A percentile compares a stretch with the other conserved stretches of the same genome.
Conservation (phyloP, 2,888 invertebrate species). For the Archaeoteleia sp. region DNA sequence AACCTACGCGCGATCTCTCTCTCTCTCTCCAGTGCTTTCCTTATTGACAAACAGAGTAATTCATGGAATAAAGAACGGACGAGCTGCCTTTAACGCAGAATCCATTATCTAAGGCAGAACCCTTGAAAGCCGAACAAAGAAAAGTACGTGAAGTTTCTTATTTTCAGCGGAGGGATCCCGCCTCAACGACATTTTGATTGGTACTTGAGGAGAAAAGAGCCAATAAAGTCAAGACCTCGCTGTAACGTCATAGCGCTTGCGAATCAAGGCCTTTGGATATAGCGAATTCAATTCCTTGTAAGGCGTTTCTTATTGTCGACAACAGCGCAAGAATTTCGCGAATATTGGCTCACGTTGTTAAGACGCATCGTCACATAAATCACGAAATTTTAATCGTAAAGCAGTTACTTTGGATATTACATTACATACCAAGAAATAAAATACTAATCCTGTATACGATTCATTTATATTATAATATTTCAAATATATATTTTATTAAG, state of each 20-base stretch:
- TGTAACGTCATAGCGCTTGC: constrained; percentile 31
- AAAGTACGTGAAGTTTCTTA: constrained; percentile 25
- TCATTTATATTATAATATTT: no score
- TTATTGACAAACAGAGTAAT: constrained; percentile 33
- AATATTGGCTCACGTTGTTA: no score
- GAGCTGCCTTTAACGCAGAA: constrained; percentile 18
- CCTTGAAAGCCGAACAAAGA: constrained; percentile 21
- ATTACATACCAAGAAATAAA: no score
- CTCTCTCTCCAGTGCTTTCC: constrained; percentile 7
- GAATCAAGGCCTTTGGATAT: constrained; percentile 11
- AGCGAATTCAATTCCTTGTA: constrained; percentile 2
- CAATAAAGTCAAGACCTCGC: constrained; percentile 59
- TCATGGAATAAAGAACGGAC: constrained; percentile 16
- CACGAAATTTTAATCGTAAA: no score
- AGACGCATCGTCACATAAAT: no score
- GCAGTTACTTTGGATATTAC: no score
- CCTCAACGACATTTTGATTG: constrained; percentile 64
- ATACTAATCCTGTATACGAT: no score
- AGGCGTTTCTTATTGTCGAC: constrained; percentile 46
- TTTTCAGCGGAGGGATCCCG: constrained; percentile 26
- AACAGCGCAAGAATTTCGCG: no score
- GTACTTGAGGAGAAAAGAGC: constrained; percentile 61
- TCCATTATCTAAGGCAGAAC: constrained; percentile 21
- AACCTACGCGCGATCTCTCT: constrained; percentile 1
- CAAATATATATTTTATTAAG: no score